Conservation (phyloP, 92 coral and sea anemone genomes). For the Nematostella vectensis region DNA sequence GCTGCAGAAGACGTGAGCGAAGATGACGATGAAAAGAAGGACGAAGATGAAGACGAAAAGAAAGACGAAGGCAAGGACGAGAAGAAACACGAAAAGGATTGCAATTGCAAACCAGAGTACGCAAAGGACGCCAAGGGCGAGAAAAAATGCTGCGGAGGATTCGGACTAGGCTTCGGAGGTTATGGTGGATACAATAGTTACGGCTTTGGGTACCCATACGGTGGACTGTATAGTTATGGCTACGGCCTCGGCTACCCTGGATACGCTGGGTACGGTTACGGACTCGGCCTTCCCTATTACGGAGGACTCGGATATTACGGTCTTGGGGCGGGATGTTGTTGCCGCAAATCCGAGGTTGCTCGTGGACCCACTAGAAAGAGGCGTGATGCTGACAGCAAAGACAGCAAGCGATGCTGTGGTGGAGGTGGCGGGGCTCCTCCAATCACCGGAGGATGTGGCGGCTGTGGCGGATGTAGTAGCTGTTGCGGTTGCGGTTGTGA, state of each 20-base stretch:
- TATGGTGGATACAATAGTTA: conserved; percentile 19
- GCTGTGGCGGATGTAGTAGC: conserved; percentile 15
- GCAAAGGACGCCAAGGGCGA: conserved; percentile 7
- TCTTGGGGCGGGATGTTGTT: conserved; percentile 2
- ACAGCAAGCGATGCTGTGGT: conserved; percentile 7
- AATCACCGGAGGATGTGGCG: conserved; percentile 20
- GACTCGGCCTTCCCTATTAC: conserved; percentile 14
- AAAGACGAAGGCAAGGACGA: conserved; percentile 32
- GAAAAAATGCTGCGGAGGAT: conserved; percentile 32
- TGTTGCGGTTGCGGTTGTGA: conserved; percentile 18
- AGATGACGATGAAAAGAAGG: conserved; percentile 17
- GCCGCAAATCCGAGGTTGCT: no score
- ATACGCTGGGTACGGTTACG: conserved; percentile 54
- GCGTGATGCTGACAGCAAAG: background rate
- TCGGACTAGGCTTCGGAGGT: conserved; percentile 40
- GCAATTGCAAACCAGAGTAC: conserved; percentile 52
- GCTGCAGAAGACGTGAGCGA: conserved; percentile 21
- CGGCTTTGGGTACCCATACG: conserved; percentile 10
- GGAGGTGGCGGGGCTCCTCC: conserved; percentile 24
- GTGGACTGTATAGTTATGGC: conserved; percentile 7
- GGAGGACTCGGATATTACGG: conserved; percentile 3
- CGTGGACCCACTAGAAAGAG: no score
- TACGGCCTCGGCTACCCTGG: conserved; percentile 26
- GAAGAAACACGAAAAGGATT: conserved; percentile 21
- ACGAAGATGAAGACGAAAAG: conserved; percentile 13